Percentiles rank a stretch among this genome's conserved stretches.
These are phyloP conservation scores for Dendrocincla tyrannina DNA, from an alignment of 2,797 vertebrate genomes.

Conservation along the genomic window DNA sequence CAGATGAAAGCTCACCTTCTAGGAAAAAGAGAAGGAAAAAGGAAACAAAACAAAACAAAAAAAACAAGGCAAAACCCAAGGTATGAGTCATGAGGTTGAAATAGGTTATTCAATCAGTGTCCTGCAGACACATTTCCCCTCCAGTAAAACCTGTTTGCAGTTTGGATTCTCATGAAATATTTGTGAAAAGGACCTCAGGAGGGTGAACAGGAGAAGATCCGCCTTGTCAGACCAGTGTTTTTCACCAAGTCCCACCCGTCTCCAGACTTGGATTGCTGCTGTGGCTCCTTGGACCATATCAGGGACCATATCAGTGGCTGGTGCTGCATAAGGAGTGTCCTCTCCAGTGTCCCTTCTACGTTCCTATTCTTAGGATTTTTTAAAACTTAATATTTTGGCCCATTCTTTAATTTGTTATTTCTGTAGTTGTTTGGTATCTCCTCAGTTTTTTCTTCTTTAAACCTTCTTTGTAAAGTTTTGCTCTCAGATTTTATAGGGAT, in stretches of 20 bases:
- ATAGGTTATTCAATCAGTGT: neutral
- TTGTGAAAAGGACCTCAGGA: neutral
- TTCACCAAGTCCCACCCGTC: neutral
- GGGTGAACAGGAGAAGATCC: neutral
- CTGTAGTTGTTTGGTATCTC: neutral
- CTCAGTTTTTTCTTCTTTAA: neutral
- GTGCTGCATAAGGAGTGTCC: neutral
- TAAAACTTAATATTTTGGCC: fast-evolving
- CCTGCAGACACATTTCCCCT: neutral
- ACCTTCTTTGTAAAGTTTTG: neutral
- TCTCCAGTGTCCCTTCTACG: neutral
- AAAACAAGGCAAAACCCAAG: neutral
- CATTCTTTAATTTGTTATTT: neutral
- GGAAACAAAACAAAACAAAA: neutral
- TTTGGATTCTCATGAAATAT: neutral
- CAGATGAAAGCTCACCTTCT: neutral
- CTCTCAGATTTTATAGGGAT: neutral
- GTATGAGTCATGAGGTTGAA: neutral
- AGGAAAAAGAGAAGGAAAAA: neutral
- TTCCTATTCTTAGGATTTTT: neutral
- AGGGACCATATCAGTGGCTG: neutral
- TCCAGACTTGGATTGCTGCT: neutral
- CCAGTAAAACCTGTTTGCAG: neutral
- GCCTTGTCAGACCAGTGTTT: neutral
- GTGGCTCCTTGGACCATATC: neutral